A percentile compares a stretch with the other conserved stretches of the same genome.
Conservation (phyloP, 1,140 invertebrate species). For the Drosophila arawakana region DNA sequence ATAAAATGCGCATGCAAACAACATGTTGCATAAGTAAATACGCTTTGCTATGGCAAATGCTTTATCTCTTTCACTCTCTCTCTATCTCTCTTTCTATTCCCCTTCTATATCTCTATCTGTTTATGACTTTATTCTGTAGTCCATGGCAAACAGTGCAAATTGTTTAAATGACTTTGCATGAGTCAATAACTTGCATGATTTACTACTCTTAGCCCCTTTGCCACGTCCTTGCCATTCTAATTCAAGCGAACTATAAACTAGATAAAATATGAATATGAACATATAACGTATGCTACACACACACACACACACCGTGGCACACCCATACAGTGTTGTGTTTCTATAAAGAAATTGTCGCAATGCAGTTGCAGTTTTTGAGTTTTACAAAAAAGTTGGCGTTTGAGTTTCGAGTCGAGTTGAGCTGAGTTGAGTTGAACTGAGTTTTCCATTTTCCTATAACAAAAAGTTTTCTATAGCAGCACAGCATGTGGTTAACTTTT, state of each 20-base stretch:
- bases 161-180: slow-evolving; percentile 64
- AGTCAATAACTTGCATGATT: slow-evolving; percentile 65
- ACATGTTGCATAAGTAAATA: slow-evolving; percentile 36
- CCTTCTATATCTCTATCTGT: slow-evolving; percentile 11
- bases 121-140: slow-evolving; percentile 49
- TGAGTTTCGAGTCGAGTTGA: slow-evolving; percentile 51
- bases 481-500: slow-evolving; percentile 38
- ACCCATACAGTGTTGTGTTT: slow-evolving; percentile 4
- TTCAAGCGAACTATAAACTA: slow-evolving; percentile 51
- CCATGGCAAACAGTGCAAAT: slow-evolving; percentile 60
- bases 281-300: slow-evolving; percentile 39
- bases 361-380: slow-evolving; percentile 65
- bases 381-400: slow-evolving; percentile 50
- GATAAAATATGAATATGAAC: slow-evolving; percentile 66
- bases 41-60: slow-evolving; percentile 2
- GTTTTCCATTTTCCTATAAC: slow-evolving; percentile 37
- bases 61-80: background rate
- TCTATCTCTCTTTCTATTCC: background rate
- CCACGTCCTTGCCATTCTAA: slow-evolving; percentile 31
- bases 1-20: slow-evolving; percentile 29
- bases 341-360: slow-evolving; percentile 61
- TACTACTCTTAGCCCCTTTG: slow-evolving; percentile 34
- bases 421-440: slow-evolving; percentile 22
- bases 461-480: slow-evolving; percentile 41
- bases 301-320: background rate